A percentile compares a stretch with the other conserved stretches of the same genome.
These are phyloP conservation scores for Lagorchestes hirsutus DNA, from an alignment of 2,797 vertebrate genomes.

Conservation along the genomic window DNA sequence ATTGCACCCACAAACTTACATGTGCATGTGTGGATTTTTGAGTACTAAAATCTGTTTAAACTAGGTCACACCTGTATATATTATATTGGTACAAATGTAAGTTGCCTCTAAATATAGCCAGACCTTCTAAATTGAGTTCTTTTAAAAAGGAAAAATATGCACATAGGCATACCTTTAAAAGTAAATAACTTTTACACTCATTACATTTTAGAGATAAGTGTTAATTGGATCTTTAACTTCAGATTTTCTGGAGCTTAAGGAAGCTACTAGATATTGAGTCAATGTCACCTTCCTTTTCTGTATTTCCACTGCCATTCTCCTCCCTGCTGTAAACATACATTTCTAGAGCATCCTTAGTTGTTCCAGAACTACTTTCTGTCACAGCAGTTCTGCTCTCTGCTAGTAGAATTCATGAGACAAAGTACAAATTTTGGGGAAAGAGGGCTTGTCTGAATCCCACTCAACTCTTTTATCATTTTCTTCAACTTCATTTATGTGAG, in stretches of 20 bases:
- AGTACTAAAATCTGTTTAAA: background rate
- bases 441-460: background rate
- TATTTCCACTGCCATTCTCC: background rate
- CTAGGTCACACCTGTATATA: background rate
- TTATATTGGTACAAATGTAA: background rate
- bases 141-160: background rate
- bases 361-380: background rate
- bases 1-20: background rate
- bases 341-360: background rate
- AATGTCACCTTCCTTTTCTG: background rate
- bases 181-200: background rate
- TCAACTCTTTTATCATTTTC: background rate
- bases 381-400: background rate
- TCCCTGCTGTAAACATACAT: no score
- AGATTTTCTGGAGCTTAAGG: background rate
- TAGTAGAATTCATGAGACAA: background rate
- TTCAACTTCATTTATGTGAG: background rate
- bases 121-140: background rate
- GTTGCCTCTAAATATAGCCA: background rate
- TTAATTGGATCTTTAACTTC: background rate
- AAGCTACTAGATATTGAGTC: background rate
- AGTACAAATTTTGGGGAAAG: background rate
- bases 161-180: background rate
- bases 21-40: background rate
- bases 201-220: background rate